Conservation (phyloP, 1,140 invertebrate genomes). For the Drosophila rhopaloa region DNA sequence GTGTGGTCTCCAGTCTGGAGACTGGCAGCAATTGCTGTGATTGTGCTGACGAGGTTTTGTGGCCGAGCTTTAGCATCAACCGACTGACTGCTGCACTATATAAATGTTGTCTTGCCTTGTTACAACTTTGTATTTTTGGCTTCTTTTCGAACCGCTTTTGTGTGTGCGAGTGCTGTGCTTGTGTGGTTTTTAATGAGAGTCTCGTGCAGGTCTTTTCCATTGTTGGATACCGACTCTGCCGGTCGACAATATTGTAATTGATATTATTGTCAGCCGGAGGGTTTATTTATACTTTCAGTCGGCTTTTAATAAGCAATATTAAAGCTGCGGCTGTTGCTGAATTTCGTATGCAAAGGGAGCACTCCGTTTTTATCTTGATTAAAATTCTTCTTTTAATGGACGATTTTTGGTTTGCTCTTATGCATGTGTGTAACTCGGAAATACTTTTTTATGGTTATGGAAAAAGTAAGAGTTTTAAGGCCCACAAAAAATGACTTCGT, state of each 20-base stretch:
- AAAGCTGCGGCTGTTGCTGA: slow-evolving; percentile 25
- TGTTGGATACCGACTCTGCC: slow-evolving; percentile 55
- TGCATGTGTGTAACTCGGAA: slow-evolving; percentile 2
- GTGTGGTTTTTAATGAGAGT: slow-evolving; percentile 75
- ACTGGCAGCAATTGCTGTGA: slow-evolving; percentile 65
- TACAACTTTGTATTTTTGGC: slow-evolving; percentile 69
- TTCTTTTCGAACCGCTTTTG: slow-evolving; percentile 44
- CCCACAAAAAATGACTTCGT: too few species aligned
- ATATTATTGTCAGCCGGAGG: slow-evolving; percentile 75
- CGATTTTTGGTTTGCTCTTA: slow-evolving; percentile 13
- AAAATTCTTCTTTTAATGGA: slow-evolving; percentile 30
- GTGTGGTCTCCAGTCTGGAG: slow-evolving; percentile 17
- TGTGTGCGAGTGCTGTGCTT: slow-evolving; percentile 27
- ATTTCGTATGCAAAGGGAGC: slow-evolving; percentile 55
- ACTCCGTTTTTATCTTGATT: slow-evolving; percentile 44
- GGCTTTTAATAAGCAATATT: slow-evolving; percentile 51
- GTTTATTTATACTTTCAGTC: slow-evolving; percentile 71
- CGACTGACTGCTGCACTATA: slow-evolving; percentile 50
- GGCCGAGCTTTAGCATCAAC: slow-evolving; percentile 30
- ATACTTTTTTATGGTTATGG: not conserved
- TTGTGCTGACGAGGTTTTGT: slow-evolving; percentile 47
- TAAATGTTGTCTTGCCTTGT: slow-evolving; percentile 50
- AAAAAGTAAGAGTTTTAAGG: not conserved
- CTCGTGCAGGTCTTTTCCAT: slow-evolving; percentile 68
- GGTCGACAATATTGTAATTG: slow-evolving; percentile 65